phyloP scores from a whole-genome alignment of 2,113 vertebrate species.

The Glaucidium brasilianum region DNA sequence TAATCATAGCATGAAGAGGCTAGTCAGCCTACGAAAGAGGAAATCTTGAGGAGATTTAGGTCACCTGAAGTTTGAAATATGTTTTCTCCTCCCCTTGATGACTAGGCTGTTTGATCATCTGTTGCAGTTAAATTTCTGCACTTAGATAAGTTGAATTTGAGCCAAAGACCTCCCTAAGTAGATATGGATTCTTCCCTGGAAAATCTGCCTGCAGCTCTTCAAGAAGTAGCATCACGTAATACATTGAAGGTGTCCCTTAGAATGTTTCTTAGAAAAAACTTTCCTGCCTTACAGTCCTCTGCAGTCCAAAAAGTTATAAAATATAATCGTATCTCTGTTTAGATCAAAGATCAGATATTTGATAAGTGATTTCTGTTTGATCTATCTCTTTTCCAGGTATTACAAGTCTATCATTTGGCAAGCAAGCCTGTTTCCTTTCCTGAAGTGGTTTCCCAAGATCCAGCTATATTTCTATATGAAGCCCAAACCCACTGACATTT shows the following conservation, averaged over 20 bases:
- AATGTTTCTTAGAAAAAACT: neutral
- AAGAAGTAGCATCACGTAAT: neutral
- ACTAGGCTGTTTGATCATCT: neutral
- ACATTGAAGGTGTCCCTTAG: neutral
- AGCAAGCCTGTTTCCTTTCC: neutral
- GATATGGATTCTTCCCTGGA: neutral
- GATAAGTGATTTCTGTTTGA: neutral
- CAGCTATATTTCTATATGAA: neutral
- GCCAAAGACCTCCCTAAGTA: neutral
- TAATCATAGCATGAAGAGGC: neutral
- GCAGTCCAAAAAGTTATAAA: neutral
- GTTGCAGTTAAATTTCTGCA: neutral
- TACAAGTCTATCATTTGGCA: neutral
- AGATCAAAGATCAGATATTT: neutral
- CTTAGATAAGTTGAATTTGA: neutral
- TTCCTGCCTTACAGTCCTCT: neutral
- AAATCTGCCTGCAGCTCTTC: neutral
- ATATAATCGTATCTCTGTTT: neutral
- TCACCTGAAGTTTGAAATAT: neutral
- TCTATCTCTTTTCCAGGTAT: neutral
- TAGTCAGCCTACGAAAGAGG: neutral
- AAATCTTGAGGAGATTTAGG: neutral
- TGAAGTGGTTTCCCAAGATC: neutral
- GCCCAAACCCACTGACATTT: neutral
- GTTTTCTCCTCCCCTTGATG: neutral